Conservation (phyloP, 2,113 vertebrate species). For the Pitta sordida region DNA sequence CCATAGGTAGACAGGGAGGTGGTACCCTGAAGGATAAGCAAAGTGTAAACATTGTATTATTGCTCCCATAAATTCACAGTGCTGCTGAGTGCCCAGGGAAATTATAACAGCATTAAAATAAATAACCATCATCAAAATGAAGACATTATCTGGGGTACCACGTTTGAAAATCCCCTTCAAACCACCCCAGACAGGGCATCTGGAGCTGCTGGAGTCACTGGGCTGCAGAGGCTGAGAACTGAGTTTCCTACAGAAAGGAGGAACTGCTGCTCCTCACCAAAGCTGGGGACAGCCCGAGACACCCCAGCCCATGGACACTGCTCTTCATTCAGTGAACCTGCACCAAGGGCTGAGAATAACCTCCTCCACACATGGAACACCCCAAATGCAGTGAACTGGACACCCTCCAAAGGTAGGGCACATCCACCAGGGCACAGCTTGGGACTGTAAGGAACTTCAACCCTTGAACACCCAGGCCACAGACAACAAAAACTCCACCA, state of each 20-base stretch:
- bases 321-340: not conserved
- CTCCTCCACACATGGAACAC: not conserved
- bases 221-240: not conserved
- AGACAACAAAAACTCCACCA: not conserved
- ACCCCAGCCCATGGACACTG: not conserved
- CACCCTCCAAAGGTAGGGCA: not conserved
- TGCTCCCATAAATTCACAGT: not conserved
- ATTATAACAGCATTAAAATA: not conserved
- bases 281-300: not conserved
- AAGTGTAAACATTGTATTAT: not conserved
- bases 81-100: not conserved
- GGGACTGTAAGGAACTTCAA: not conserved
- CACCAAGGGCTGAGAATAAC: not conserved
- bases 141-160: not conserved
- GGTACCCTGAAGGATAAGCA: not conserved
- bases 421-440: not conserved
- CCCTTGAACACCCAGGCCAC: not conserved
- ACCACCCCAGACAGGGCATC: not conserved
- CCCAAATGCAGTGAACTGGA: not conserved
- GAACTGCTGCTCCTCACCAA: not conserved
- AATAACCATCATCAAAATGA: not conserved
- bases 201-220: not conserved
- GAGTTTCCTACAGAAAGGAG: not conserved
- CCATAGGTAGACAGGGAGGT: accelerated
- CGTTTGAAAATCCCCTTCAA: not conserved